Evolutionary conservation across 2,888 invertebrate genomes (phyloP).

Genomic region (Zele albiditarsus): DNA sequence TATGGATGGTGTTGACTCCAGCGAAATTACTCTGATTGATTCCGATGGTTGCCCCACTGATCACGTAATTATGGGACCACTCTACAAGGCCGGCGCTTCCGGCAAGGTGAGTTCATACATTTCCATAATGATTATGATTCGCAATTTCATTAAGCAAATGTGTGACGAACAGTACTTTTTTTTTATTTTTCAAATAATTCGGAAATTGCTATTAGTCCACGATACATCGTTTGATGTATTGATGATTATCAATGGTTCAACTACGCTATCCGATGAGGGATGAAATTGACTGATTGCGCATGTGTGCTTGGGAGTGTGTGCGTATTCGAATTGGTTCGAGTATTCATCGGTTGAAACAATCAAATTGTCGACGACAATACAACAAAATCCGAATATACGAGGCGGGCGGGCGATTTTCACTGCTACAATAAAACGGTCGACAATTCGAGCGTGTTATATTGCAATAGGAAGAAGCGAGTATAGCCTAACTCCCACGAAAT

Average conservation of each 20-base stretch:
- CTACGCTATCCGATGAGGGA: not conserved
- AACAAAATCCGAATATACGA: slow-evolving; percentile 30
- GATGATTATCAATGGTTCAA: not conserved
- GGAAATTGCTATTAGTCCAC: slow-evolving; percentile 5
- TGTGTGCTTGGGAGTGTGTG: not conserved
- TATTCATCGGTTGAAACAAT: slow-evolving; percentile 21
- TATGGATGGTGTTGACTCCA: slow-evolving; percentile 94
- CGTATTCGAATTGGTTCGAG: not conserved
- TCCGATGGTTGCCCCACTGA: slow-evolving; percentile 94
- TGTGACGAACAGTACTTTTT: slow-evolving; percentile 5
- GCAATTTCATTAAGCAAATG: not conserved
- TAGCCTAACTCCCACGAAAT: slow-evolving; percentile 52
- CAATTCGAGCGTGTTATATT: slow-evolving; percentile 50
- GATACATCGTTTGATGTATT: slow-evolving; percentile 7
- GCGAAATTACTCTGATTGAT: slow-evolving; percentile 93
- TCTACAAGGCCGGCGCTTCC: slow-evolving; percentile 86
- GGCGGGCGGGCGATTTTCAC: slow-evolving; percentile 27
- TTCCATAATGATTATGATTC: not conserved
- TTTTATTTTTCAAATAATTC: not conserved
- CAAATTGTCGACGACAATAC: slow-evolving; percentile 25
- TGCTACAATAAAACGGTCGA: slow-evolving; percentile 57
- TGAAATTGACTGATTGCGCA: slow-evolving; percentile 10
- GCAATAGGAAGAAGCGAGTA: slow-evolving; percentile 56
- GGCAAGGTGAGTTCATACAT: slow-evolving; percentile 79
- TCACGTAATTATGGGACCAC: slow-evolving; percentile 94